Evolutionary conservation across 1,140 invertebrate genomes (phyloP), one percentile per base, ranked within the genome.

Genomic region (Anthonomus grandis): DNA sequence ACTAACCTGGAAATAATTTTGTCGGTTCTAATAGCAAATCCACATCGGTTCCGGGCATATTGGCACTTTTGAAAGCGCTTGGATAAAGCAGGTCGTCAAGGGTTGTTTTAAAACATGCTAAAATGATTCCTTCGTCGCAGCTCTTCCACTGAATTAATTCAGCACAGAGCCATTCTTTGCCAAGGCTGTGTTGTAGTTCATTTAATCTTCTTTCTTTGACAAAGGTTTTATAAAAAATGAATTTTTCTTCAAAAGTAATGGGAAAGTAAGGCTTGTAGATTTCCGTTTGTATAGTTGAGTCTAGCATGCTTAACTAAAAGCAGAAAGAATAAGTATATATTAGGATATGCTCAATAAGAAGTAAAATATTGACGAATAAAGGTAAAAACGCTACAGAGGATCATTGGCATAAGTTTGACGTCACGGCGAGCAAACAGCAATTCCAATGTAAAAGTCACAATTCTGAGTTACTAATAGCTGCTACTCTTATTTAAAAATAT

Each of bases 1-100:
- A n/a, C n/a, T n/a, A n/a, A n/a, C n/a, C n/a, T 23, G 85, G 85
- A 74, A 84, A 87, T 49, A 76, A 73, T 57, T 78, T 79, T 31
- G 77, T 77, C 4, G 83, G 76, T 45, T 84, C 76, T 84, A 86
- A 86, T 4, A 87, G 74, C 25, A 87, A 69, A 66, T 86, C 84
- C 2, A 86, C 74, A 54, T 84, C 81, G 24, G 80, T 76, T 27
- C 78, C 78, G 10, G 72, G 62, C 2, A 77, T 42, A 17, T 76
- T 63, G 24, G 73, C 72, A 57, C 74, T 74, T 41, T 61, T 69
- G 10, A 57, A 52, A 31, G 67, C 72, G 12, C 70, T 73, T 2
- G 83, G 83, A 70, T 84, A 85, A 2, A 86, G 70, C 6, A 87
- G 72, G 63, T 86, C 82, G 18, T 76, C 77, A 2, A 86, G 67